phyloP scores from a whole-genome alignment of 2,113 vertebrate species.

The Craseonycteris thonglongyai region DNA sequence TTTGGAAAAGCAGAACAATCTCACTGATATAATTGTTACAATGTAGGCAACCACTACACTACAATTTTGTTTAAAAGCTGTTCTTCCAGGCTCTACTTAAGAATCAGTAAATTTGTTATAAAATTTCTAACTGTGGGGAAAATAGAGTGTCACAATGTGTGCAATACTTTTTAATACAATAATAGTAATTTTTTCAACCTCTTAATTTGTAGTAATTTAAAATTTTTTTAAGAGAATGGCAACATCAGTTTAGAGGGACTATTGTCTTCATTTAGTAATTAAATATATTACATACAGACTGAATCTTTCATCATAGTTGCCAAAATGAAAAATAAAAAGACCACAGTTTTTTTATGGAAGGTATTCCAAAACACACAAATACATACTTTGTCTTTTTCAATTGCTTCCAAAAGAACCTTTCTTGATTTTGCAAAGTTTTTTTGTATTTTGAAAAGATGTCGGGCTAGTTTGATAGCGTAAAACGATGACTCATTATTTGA shows the following conservation, averaged over 20 bases:
- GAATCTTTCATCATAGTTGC: conserved; percentile 82
- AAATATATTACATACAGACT: conserved; percentile 63
- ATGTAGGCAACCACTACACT: not conserved
- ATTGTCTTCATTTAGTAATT: conserved; percentile 79
- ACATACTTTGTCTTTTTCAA: conserved; percentile 94
- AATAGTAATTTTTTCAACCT: not conserved
- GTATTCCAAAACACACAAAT: conserved; percentile 36
- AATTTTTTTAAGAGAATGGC: conserved; percentile 52
- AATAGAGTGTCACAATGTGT: not conserved
- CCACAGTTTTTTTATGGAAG: not conserved
- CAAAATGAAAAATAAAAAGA: conserved; percentile 7
- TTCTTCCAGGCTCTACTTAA: not conserved
- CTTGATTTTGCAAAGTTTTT: conserved; percentile 90
- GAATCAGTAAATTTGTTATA: not conserved
- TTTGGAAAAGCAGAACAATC: not conserved
- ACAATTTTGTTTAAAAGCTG: not conserved
- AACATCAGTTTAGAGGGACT: conserved; percentile 89
- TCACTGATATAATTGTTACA: not conserved
- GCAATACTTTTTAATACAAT: not conserved
- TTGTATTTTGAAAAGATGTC: conserved; percentile 94
- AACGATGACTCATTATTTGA: conserved; percentile 87
- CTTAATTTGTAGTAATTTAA: not conserved
- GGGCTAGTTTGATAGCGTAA: conserved; percentile 93
- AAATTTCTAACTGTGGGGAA: not conserved
- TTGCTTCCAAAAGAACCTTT: conserved; percentile 93